Evolutionary conservation across 2,113 vertebrate genomes (phyloP).

Genomic region (Calonectris borealis): DNA sequence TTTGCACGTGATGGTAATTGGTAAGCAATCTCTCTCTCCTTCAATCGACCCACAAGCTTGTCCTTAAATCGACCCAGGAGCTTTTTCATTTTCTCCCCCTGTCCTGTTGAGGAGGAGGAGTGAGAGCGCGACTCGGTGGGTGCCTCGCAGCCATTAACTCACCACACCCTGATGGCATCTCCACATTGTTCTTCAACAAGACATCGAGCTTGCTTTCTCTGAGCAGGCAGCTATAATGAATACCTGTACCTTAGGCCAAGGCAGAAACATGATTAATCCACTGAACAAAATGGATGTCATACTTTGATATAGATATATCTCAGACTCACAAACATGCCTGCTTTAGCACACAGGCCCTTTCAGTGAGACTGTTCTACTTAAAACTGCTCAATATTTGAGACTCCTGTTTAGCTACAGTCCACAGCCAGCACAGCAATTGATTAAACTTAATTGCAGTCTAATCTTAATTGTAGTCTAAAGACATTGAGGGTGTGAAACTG

Average conservation of each 20-base stretch:
- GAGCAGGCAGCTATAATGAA: not conserved
- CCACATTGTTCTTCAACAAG: not conserved
- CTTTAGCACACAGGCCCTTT: not conserved
- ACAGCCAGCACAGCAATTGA: not conserved
- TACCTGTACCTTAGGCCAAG: not conserved
- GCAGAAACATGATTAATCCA: not conserved
- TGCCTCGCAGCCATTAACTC: too few relatives aligned
- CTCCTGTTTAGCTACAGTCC: not conserved
- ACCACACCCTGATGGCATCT: not conserved
- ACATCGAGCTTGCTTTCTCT: not conserved
- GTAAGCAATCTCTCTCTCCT: not conserved
- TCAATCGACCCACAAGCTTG: not conserved
- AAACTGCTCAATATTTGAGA: not conserved
- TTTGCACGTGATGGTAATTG: not conserved
- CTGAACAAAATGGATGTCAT: not conserved
- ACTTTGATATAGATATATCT: not conserved
- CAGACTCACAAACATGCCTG: not conserved
- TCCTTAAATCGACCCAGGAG: not conserved
- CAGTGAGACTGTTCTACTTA: not conserved
- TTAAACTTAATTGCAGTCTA: not conserved
- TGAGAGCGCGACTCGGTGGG: not conserved
- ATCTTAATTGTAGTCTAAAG: not conserved
- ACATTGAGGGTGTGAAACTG: not conserved
- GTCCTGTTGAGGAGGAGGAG: not conserved
- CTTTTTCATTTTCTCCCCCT: not conserved